Base-by-base conservation (phyloP, 2,113 vertebrate genomes). In the Acanthisitta chloris region DNA sequence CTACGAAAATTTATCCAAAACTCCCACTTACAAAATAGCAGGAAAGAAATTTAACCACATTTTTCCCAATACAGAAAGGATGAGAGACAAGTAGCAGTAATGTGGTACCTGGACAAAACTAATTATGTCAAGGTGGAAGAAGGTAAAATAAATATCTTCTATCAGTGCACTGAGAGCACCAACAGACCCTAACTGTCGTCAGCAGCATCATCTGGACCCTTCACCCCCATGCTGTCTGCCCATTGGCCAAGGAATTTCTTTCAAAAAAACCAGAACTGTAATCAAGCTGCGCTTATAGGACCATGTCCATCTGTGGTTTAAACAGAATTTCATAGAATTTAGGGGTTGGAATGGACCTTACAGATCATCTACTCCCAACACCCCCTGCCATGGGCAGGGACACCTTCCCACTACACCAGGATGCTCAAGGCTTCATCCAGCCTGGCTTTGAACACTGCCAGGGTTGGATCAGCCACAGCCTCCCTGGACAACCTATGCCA, bases 1-100 rank as follows among this genome's bases (percentile, higher is more conserved):
- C 59, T 73, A 73, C 54, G 58, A 77, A 73, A 94, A 58, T 43
- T 78, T 69, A 70, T 28, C 77, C 24, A 11, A 92, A 95, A 97
- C 3, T 11, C 80, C 83, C 46, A 36, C 46, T 92, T 66, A 49
- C 8, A 76, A 90, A 86, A 88, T 5, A 78, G 26, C 25, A 81
- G 55, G 40, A 34, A 93, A 57, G 49, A 62, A 65, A 8, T 6
- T 26, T 3, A 42, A 51, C 15, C 45, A 43, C 34, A 17, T 64
- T 93, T 92, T 86, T 6, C 71, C 77, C 33, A 45, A 9, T 17
- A 38, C 29, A n/a, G 31, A 82, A 28, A 82, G 40, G 24, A 20
- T 61, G 49, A 89, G 7, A 59, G 29, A 82, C 31, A 66, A 91
- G 34, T 24, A 46, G 20, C 17, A 55, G 34, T 29, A 49, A 65